Evolutionary conservation across 2,797 vertebrate species (phyloP), one percentile per base, ranked within the genome.

Genomic region (Botia kubotai): DNA sequence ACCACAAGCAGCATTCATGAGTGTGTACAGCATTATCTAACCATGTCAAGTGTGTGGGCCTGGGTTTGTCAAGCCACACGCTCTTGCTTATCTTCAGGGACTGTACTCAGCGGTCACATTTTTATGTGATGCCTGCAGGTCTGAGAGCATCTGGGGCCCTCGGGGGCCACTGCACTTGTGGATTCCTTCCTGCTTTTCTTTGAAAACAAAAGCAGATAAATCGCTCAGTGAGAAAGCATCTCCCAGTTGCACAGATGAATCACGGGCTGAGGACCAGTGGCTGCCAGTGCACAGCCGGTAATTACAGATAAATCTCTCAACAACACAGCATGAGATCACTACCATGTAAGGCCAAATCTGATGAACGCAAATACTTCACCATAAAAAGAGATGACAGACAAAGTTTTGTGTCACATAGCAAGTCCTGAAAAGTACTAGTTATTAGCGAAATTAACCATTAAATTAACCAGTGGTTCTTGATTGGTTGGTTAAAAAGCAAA

Each of bases 31-130:
- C 68, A 73, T 86, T 91, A 93, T 92, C 91, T 66, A 17, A 19
- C 73, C 53, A 82, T 81, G 87, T 89, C 87, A 88, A 88, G 89
- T 87, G 86, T 81, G 74, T 77, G 26, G 87, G 87, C 91, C 90
- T 86, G 87, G 89, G 75, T 90, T 84, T 52, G 88, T 94, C 91
- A 69, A 55, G 83, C n/a, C n/a, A 92, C 92, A 93, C 90, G 91
- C 89, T 57, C 26, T n/a, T 66, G 21, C 80, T 92, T 93, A 94
- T 94, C 93, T 72, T 72, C 21, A 17, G 81, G 84, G 89, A 92
- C 82, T 88, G 87, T 86, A 79, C 5, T 19, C 65, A 5, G 6
- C 77, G 43, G 85, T 85, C 87, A 84, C 84, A 77, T 82, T 86
- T 84, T 67, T 77, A 71, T 78, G 74, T 78, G 68, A 75, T 83